These are phyloP conservation scores for Ericerus pela DNA, from an alignment of 1,140 invertebrate genomes.

Conservation along the genomic window DNA sequence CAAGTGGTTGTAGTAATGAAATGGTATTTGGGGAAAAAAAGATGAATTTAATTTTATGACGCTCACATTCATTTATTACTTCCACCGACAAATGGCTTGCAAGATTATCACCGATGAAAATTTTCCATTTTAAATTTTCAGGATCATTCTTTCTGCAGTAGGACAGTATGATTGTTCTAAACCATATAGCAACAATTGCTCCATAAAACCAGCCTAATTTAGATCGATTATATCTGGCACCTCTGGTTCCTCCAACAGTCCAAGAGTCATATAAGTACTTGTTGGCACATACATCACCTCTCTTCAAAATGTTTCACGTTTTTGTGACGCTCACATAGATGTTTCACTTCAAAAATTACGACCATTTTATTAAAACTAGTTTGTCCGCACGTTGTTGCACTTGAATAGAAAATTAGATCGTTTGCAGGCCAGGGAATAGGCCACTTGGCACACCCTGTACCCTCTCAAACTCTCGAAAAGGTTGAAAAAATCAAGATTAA, in stretches of 20 bases:
- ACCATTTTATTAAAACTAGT: too few relatives aligned
- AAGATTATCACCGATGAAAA: constrained; percentile 30
- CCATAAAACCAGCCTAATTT: constrained; percentile 19
- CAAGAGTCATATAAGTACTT: constrained; percentile 20
- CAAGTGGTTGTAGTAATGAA: constrained; percentile 32
- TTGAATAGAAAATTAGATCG: too few relatives aligned
- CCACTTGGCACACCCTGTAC: too few relatives aligned
- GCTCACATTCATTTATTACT: constrained; percentile 20
- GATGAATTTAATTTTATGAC: constrained; percentile 16
- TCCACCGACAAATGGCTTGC: constrained; percentile 28
- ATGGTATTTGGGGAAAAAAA: constrained; percentile 31
- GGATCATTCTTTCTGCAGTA: constrained; percentile 3
- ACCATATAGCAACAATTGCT: constrained; percentile 16
- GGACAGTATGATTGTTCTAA: constrained; percentile 12
- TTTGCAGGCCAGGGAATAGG: too few relatives aligned
- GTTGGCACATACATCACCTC: too few relatives aligned
- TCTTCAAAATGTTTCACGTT: too few relatives aligned
- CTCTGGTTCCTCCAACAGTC: constrained; percentile 21
- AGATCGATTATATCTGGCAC: constrained; percentile 20
- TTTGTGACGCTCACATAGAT: too few relatives aligned
- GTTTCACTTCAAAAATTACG: too few relatives aligned
- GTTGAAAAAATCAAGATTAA: too few relatives aligned
- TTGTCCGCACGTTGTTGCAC: too few relatives aligned
- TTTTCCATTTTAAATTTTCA: constrained; percentile 13
- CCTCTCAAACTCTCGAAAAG: too few relatives aligned